Percentiles rank a stretch among this genome's conserved stretches.
Conservation (phyloP, 2,113 vertebrate genomes). For the Crotalus tigris region DNA sequence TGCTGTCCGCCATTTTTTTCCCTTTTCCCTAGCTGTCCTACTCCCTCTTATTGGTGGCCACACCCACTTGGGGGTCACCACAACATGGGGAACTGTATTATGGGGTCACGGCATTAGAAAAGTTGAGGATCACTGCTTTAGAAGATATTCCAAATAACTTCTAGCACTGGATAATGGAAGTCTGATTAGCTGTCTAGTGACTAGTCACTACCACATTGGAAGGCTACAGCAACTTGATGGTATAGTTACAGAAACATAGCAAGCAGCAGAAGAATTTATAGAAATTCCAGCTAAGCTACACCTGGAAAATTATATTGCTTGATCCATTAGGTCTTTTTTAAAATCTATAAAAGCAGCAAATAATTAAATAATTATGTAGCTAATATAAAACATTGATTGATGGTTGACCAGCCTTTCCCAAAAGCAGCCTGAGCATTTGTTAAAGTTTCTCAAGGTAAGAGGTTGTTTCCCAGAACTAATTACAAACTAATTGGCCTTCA, state of each 20-base stretch:
- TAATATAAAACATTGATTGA: not conserved
- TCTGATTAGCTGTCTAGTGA: not conserved
- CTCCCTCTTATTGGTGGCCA: too few relatives aligned
- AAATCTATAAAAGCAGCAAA: not conserved
- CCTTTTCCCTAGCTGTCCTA: too few relatives aligned
- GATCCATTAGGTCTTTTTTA: not conserved
- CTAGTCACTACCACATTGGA: not conserved
- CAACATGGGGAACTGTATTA: too few relatives aligned
- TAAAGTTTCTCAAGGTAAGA: not conserved
- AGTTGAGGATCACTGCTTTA: not conserved
- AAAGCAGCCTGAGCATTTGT: not conserved
- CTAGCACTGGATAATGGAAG: not conserved
- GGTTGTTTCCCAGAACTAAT: not conserved
- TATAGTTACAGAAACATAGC: not conserved
- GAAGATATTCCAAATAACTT: not conserved
- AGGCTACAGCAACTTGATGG: not conserved
- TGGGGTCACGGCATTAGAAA: too few relatives aligned
- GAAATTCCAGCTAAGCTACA: not conserved
- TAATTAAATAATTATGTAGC: not conserved
- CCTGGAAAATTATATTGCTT: not conserved
- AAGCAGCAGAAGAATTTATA: not conserved
- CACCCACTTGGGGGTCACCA: too few relatives aligned
- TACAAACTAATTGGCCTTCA: not conserved
- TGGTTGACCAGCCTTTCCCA: not conserved
- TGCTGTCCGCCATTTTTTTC: too few relatives aligned